A percentile compares a stretch with the other conserved stretches of the same genome.
These are phyloP conservation scores for Rhyacophila evoluta DNA, from an alignment of 2,888 invertebrate species.

Conservation along the genomic window DNA sequence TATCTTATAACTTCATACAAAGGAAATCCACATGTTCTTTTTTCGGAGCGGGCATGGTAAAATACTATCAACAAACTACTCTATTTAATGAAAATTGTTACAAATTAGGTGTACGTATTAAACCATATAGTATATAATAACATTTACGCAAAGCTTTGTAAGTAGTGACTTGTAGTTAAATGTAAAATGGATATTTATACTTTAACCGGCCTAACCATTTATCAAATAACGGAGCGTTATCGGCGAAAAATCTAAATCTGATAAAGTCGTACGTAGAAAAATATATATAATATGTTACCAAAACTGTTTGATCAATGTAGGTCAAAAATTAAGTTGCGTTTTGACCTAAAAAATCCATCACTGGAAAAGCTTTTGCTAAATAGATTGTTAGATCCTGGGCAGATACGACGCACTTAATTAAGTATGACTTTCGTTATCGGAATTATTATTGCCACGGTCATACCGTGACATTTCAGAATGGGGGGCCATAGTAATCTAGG, in stretches of 20 bases:
- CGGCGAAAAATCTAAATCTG: conserved; percentile 29
- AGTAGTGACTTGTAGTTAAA: too few species aligned
- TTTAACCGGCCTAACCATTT: background rate
- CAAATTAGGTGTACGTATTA: too few species aligned
- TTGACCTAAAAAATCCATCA: conserved; percentile 27
- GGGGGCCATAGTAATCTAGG: too few species aligned
- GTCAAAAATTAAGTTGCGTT: conserved; percentile 26
- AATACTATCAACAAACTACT: too few species aligned
- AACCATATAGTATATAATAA: too few species aligned
- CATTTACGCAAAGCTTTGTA: too few species aligned
- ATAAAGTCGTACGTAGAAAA: background rate
- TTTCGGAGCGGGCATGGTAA: too few species aligned
- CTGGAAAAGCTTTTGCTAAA: conserved; percentile 11
- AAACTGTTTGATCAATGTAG: conserved; percentile 16
- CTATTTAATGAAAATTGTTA: too few species aligned
- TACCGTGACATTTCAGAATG: background rate
- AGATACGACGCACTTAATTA: conserved; percentile 30
- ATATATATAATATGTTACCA: conserved; percentile 26
- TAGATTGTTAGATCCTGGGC: conserved; percentile 27
- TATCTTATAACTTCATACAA: too few species aligned
- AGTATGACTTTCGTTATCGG: conserved; percentile 17
- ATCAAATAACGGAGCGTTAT: background rate
- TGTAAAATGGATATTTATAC: too few species aligned
- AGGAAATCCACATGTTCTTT: too few species aligned
- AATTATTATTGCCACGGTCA: background rate